Percentiles rank a stretch among this genome's conserved stretches.
Conservation (phyloP, 2,888 invertebrate genomes). For the Anarsia innoxiella region DNA sequence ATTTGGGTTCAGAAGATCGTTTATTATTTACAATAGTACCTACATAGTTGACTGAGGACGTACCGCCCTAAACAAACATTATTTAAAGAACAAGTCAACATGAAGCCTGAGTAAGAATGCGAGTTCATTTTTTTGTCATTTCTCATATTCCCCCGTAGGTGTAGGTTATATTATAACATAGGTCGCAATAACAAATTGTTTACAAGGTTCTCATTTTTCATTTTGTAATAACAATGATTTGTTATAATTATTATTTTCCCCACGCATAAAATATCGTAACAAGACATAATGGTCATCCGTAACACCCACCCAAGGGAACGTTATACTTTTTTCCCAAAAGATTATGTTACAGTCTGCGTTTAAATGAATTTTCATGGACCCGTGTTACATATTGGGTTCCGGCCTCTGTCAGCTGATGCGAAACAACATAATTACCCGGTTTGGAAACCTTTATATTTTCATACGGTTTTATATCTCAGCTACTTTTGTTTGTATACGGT, state of each 20-base stretch:
- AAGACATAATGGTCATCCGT: conserved; percentile 1
- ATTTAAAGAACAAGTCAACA: too few species aligned
- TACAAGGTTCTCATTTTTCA: too few species aligned
- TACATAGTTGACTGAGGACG: too few species aligned
- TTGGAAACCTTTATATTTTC: conserved; percentile 12
- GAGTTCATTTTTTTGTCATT: neutral
- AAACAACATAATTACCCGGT: conserved; percentile 13
- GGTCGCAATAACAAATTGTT: neutral
- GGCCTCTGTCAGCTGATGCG: conserved; percentile 21
- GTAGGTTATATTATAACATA: neutral
- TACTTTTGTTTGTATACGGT: neutral
- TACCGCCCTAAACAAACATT: too few species aligned
- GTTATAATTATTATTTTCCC: neutral
- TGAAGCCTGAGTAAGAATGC: too few species aligned
- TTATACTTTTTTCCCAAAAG: neutral
- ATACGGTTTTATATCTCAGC: too few species aligned
- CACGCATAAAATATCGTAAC: neutral
- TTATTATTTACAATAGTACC: too few species aligned
- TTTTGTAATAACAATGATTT: conserved; percentile 1
- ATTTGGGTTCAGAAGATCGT: too few species aligned
- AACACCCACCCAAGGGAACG: neutral
- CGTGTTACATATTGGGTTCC: conserved; percentile 30
- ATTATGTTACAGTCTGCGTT: conserved; percentile 15
- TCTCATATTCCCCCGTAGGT: neutral
- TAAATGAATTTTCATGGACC: conserved; percentile 24